Base-by-base conservation (phyloP, 2,888 invertebrate genomes). In the Stenchaetothrips biformis region DNA sequence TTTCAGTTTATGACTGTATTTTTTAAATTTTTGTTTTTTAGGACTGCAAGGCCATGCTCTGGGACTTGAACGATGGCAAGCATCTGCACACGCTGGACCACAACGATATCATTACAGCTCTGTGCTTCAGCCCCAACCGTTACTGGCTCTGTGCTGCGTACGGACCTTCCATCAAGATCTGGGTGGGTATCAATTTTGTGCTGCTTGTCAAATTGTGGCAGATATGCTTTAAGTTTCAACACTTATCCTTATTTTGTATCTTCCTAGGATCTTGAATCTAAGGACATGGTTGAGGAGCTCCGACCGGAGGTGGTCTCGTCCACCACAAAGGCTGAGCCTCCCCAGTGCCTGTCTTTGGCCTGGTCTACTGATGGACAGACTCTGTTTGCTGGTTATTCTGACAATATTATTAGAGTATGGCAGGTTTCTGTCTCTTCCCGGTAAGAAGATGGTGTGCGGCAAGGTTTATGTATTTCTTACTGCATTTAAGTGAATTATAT, bases 361-460 rank as follows among this genome's bases (percentile, higher is more conserved):
- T 99, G 99, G 99, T 99, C 99, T 81, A 95, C 97, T 79, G 99
- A 99, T 87, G 99, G 99, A 83, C 98, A 99, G 88, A 99, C 99
- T 78, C 90, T 99, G 85, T 99, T 98, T 86, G 98, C 98, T 86
- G 98, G 99, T 81, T 99, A 99, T 89, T 97, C 98, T 27, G 99
- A 99, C 89, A 97, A 97, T 88, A 93, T 93, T 83, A 99, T 99
- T 88, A 91, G 99, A 87, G 98, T 99, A 83, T 99, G 98, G 98
- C 98, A 99, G 90, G 99, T 99, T 85, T 94, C 95, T 84, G 92
- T 95, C 84, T 92, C 94, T 83, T 92, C 93, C 83, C 93, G 94
- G 89, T 93, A 74, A 74, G 67, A 21, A n/a, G 25, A 11, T 74
- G 67, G 67, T 25, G n/a, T 7, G 8, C 25, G 25, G 67, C 25